phyloP scores from a whole-genome alignment of 2,797 vertebrate species.

The Alosa sapidissima region DNA sequence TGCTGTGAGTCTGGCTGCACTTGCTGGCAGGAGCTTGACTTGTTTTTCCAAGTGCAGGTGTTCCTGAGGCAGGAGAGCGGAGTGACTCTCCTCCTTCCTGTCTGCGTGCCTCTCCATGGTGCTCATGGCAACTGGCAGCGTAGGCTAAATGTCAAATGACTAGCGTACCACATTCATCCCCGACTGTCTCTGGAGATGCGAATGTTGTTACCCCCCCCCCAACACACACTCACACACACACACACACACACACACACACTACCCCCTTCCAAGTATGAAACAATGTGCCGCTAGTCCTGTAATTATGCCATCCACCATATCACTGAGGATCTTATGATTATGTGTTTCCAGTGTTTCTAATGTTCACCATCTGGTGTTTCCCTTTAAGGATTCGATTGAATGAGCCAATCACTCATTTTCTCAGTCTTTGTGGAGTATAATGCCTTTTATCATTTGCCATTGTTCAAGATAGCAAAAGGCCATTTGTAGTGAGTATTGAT shows the following conservation, averaged over 20 bases:
- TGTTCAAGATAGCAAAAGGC: neutral
- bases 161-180: slow-evolving; percentile 49
- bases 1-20: neutral
- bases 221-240: too few relatives aligned
- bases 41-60: slow-evolving; percentile 9
- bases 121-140: slow-evolving; percentile 25
- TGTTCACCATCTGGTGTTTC: slow-evolving; percentile 2
- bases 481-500: neutral
- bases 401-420: neutral
- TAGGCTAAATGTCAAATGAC: slow-evolving; percentile 55
- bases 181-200: slow-evolving; percentile 36
- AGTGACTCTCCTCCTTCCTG: slow-evolving; percentile 35
- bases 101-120: slow-evolving; percentile 19
- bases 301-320: slow-evolving; percentile 1
- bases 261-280: slow-evolving; percentile 27
- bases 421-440: neutral
- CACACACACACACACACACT: neutral
- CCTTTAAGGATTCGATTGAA: neutral
- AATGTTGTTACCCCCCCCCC: neutral
- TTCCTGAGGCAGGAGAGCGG: slow-evolving; percentile 7
- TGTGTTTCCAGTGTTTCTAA: neutral
- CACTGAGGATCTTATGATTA: neutral
- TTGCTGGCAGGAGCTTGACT: neutral
- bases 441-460: neutral
- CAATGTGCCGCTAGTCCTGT: slow-evolving; percentile 14